These are phyloP conservation scores for Barnardius zonarius DNA, from an alignment of 2,113 vertebrate species.

Conservation along the genomic window DNA sequence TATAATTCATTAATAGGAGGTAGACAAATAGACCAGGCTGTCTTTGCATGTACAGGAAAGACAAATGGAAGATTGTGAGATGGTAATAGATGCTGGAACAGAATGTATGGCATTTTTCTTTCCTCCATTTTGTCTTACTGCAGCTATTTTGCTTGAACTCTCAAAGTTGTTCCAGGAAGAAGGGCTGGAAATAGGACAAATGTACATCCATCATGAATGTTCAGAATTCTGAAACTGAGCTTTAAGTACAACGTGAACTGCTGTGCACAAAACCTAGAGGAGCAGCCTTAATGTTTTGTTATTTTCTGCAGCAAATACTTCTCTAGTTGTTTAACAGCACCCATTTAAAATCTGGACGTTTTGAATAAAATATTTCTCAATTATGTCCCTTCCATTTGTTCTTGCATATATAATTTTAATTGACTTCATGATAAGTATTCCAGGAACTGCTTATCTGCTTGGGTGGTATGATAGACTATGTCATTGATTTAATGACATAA, in stretches of 20 bases:
- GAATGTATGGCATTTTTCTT: neutral
- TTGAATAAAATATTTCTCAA: neutral
- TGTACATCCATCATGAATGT: neutral
- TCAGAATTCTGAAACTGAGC: neutral
- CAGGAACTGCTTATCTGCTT: neutral
- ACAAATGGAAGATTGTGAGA: neutral
- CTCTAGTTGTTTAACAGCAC: neutral
- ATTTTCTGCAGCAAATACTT: neutral
- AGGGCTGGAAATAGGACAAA: neutral
- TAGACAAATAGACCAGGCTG: neutral
- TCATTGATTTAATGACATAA: neutral
- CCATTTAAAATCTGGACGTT: neutral
- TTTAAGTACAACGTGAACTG: neutral
- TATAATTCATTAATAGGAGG: slow-evolving; percentile 40
- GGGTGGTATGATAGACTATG: neutral
- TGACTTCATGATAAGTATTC: neutral
- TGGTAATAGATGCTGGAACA: neutral
- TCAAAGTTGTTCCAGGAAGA: neutral
- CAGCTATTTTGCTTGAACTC: slow-evolving; percentile 13
- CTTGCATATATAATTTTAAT: neutral
- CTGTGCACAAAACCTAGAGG: neutral
- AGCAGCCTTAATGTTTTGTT: neutral
- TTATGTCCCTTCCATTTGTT: neutral
- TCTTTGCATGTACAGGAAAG: neutral
- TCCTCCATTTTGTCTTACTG: slow-evolving; percentile 47